Percentiles rank a stretch among this genome's conserved stretches.
These are phyloP conservation scores for Caenorhabditis remanei DNA, from an alignment of 1,140 invertebrate genomes.

Conservation along the genomic window DNA sequence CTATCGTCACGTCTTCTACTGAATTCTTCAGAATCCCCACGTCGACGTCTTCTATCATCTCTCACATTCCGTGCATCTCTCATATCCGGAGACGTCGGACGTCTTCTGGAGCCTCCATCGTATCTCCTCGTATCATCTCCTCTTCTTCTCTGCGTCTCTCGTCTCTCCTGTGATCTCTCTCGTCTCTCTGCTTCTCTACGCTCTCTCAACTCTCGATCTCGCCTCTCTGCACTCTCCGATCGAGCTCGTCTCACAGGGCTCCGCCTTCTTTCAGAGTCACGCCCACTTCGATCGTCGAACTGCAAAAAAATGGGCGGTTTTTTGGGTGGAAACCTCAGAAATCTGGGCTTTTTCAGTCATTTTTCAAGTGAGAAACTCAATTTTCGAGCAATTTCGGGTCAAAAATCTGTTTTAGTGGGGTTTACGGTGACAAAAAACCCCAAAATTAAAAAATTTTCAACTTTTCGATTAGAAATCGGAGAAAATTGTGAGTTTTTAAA, in stretches of 20 bases:
- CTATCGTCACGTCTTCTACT: constrained; percentile 19
- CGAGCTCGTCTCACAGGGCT: background rate
- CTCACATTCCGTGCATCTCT: background rate
- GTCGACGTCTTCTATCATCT: constrained; percentile 47
- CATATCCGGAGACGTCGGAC: background rate
- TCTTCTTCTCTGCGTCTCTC: background rate
- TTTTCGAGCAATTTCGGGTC: too few relatives aligned
- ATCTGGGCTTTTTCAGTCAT: too few relatives aligned
- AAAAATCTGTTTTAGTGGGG: too few relatives aligned
- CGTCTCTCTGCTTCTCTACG: background rate
- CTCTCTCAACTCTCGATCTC: constrained; percentile 2
- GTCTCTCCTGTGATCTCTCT: background rate
- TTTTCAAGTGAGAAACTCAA: too few relatives aligned
- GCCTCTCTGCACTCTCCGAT: background rate
- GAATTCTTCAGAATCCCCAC: background rate
- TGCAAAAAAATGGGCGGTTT: too few relatives aligned
- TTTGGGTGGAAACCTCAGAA: too few relatives aligned
- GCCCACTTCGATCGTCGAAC: too few relatives aligned
- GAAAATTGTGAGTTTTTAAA: too few relatives aligned
- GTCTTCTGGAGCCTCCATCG: background rate
- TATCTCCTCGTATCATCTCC: background rate
- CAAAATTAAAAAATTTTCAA: too few relatives aligned
- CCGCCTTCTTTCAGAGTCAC: background rate
- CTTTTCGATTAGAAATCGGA: too few relatives aligned
- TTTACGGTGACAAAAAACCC: too few relatives aligned